Evolutionary conservation across 2,888 invertebrate genomes (phyloP).

Genomic region (Eupelmus urozonus): DNA sequence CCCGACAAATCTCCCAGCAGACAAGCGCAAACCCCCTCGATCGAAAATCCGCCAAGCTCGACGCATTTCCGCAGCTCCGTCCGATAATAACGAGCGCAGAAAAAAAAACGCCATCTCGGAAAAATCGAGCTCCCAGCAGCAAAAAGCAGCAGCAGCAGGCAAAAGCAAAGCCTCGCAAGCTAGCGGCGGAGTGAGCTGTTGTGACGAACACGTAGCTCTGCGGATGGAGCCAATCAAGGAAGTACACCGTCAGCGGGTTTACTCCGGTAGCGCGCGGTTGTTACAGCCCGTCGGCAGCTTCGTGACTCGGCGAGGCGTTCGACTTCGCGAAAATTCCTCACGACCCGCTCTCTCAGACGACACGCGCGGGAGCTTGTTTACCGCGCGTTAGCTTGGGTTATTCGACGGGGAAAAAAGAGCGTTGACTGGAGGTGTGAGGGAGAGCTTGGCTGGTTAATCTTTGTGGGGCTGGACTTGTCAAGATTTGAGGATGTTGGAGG

Average conservation of each 20-base stretch:
- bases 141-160: not conserved
- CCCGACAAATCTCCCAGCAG: too few relatives aligned
- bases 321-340: constrained; percentile 61
- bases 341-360: constrained; percentile 28
- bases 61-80: not conserved
- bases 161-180: not conserved
- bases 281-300: constrained; percentile 66
- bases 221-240: constrained; percentile 77
- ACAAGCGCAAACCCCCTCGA: too few relatives aligned
- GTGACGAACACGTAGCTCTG: constrained; percentile 77
- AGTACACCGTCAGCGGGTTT: constrained; percentile 74
- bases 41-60: not conserved
- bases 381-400: too few relatives aligned
- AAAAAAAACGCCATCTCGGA: not conserved
- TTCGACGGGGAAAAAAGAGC: too few relatives aligned
- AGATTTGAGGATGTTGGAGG: too few relatives aligned
- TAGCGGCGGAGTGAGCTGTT: constrained; percentile 72
- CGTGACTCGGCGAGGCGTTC: constrained; percentile 13
- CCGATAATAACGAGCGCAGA: not conserved
- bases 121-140: too few relatives aligned
- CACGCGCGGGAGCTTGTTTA: constrained; percentile 57
- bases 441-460: too few relatives aligned
- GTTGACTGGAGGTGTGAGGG: too few relatives aligned
- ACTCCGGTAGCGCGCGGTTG: constrained; percentile 67
- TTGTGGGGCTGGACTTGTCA: too few relatives aligned